Evolutionary conservation across 2,888 invertebrate genomes (phyloP), one percentile per base, ranked within the genome.

Genomic region (Drosophila subquinaria): DNA sequence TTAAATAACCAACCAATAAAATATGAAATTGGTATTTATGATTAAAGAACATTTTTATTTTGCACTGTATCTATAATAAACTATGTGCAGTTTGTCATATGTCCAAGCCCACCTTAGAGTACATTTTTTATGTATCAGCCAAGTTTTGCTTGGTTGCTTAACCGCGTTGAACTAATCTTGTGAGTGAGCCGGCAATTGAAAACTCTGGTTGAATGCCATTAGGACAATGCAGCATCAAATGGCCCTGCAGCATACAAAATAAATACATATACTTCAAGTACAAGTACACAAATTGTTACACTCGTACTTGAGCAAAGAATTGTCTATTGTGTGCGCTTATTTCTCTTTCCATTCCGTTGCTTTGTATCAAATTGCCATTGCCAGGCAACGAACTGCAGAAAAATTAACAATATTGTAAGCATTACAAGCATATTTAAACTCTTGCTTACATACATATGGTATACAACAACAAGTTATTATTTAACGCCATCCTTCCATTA

Each of bases 221-320:
- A 68, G 70, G 63, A 83, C 87, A 86, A 86, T 82, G 82, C 82
- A 82, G 83, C 76, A 76, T 80, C 69, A 69, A 69, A 80, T 69
- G 53, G 57, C 75, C 65, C 63, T 77, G 85, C 71, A 66, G 80
- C 75, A 75, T 57, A 62, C 53, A 56, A 53, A 63, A 64, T 53
- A 48, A 13, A 57, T 33, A 59, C 56, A 20, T 30, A 45, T 48
- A 53, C 38, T 17, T 36, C 20, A 36, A 33, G 15, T 57, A 52
- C 23, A 73, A 33, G 15, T 57, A 52, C 17, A 73, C 45, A 48
- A 45, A 48, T 55, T 42, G 10, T 47, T 38, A 27, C 27, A 42
- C 55, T 57, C 33, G 53, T 64, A 59, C 62, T 61, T 64, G 51
- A 62, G 59, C 76, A 81, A 69, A 81, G 79, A 79, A 79, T 79